Conservation (phyloP, 2,797 vertebrate genomes). For the Argentina silus region DNA sequence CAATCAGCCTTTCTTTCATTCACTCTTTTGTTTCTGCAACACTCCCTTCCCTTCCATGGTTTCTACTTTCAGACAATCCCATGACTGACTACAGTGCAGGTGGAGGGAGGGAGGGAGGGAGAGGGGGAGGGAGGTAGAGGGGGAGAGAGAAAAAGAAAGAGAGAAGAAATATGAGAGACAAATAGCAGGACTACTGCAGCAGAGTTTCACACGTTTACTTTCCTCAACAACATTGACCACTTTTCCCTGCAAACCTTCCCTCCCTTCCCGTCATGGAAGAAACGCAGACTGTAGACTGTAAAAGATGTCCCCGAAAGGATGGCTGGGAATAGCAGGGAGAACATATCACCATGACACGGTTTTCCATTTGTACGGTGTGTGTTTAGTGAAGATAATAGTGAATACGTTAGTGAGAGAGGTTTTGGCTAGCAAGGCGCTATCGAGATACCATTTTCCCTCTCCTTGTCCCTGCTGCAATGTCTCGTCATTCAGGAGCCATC, state of each 20-base stretch:
- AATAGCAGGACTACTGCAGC: slow-evolving; percentile 2
- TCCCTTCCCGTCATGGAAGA: slow-evolving; percentile 34
- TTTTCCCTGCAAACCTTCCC: slow-evolving; percentile 34
- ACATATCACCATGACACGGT: slow-evolving; percentile 36
- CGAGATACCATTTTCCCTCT: slow-evolving; percentile 48
- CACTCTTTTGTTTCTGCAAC: neutral
- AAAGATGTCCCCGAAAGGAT: slow-evolving; percentile 47
- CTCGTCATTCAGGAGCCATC: slow-evolving; percentile 51
- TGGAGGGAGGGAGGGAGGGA: slow-evolving; percentile 1
- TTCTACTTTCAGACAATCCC: slow-evolving; percentile 24
- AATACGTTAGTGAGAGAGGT: slow-evolving; percentile 51
- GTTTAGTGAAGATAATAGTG: slow-evolving; percentile 55
- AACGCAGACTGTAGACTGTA: slow-evolving; percentile 12
- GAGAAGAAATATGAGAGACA: neutral
- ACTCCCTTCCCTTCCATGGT: neutral
- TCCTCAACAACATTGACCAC: slow-evolving; percentile 34
- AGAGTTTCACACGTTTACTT: slow-evolving; percentile 22
- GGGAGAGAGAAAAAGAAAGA: slow-evolving; percentile 32
- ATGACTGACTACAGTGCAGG: slow-evolving; percentile 13
- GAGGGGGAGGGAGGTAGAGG: slow-evolving; percentile 31
- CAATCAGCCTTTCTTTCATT: too few relatives aligned
- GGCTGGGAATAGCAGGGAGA: slow-evolving; percentile 40
- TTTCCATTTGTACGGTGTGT: slow-evolving; percentile 32
- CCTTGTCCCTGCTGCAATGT: slow-evolving; percentile 43
- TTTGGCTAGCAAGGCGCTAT: slow-evolving; percentile 35